These are phyloP conservation scores for Ephialtes manifestator DNA, from an alignment of 2,888 invertebrate species.

Conservation along the genomic window DNA sequence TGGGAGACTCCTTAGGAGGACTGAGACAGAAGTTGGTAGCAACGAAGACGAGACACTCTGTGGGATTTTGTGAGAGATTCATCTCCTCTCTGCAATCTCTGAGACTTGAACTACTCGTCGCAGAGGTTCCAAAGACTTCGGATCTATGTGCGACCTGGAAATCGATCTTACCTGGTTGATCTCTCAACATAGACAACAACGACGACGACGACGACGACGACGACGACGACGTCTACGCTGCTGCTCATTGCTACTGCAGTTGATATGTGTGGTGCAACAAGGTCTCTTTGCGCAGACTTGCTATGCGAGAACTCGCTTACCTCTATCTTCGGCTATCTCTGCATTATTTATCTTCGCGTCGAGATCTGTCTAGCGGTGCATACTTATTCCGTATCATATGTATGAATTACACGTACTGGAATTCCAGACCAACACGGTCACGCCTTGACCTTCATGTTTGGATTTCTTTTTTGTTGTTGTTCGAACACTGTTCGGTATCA, in stretches of 20 bases:
- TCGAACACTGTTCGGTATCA: background rate
- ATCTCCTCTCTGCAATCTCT: slow-evolving; percentile 46
- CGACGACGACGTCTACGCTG: background rate
- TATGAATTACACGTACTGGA: background rate
- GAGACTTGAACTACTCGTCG: slow-evolving; percentile 19
- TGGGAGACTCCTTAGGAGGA: background rate
- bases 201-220: background rate
- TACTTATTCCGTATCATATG: slow-evolving; percentile 1
- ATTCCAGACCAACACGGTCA: background rate
- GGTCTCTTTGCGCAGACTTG: slow-evolving; percentile 6
- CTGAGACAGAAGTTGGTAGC: background rate
- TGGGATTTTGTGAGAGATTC: slow-evolving; percentile 55
- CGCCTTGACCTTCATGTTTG: slow-evolving; percentile 1
- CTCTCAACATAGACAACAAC: slow-evolving; percentile 35
- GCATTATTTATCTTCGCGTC: slow-evolving; percentile 44
- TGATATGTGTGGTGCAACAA: slow-evolving; percentile 1
- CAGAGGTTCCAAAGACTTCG: slow-evolving; percentile 42
- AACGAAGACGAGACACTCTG: slow-evolving; percentile 15
- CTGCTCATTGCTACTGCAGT: background rate
- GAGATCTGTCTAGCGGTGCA: slow-evolving; percentile 31
- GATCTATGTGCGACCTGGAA: slow-evolving; percentile 66
- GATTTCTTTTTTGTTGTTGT: background rate
- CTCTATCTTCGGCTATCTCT: slow-evolving; percentile 37
- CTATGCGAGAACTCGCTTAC: slow-evolving; percentile 8
- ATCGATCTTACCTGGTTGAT: slow-evolving; percentile 66